Evolutionary conservation across 2,113 vertebrate genomes (phyloP).

Genomic region (Accipiter cooperii): DNA sequence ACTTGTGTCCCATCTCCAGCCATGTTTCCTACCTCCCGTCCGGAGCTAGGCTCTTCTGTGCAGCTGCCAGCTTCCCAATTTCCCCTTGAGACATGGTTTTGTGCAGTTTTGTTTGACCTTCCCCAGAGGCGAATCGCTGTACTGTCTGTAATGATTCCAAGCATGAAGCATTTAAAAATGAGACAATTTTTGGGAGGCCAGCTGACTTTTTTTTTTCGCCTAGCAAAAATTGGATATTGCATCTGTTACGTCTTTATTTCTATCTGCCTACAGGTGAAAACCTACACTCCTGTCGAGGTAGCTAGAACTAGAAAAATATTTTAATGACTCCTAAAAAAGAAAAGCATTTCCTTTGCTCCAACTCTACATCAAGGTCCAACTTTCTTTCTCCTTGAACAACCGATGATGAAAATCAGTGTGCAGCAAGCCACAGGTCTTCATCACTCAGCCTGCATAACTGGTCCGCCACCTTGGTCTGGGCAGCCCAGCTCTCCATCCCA

Average conservation of each 20-base stretch:
- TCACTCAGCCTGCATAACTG: not conserved
- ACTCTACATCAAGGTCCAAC: not conserved
- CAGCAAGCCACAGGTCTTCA: not conserved
- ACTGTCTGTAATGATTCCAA: constrained; percentile 69
- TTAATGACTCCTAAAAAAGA: not conserved
- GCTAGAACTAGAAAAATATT: not conserved
- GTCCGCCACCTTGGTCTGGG: not conserved
- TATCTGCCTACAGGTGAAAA: not conserved
- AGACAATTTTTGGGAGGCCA: not conserved
- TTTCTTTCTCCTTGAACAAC: not conserved
- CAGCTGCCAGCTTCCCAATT: constrained; percentile 74
- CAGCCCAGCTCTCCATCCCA: not conserved
- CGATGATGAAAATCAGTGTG: not conserved
- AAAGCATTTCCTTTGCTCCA: not conserved
- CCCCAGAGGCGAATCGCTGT: constrained; percentile 71
- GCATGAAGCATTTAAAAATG: not conserved
- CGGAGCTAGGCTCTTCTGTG: constrained; percentile 76
- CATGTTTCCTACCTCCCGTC: constrained; percentile 81
- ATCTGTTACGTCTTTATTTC: not conserved
- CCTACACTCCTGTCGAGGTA: not conserved
- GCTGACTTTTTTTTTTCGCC: not conserved
- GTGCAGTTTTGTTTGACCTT: constrained; percentile 80
- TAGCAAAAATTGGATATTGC: not conserved
- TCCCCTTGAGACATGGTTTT: constrained; percentile 93
- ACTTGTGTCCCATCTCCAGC: not conserved